Evolutionary conservation across 2,113 vertebrate genomes (phyloP).

Genomic region (Vidua macroura): DNA sequence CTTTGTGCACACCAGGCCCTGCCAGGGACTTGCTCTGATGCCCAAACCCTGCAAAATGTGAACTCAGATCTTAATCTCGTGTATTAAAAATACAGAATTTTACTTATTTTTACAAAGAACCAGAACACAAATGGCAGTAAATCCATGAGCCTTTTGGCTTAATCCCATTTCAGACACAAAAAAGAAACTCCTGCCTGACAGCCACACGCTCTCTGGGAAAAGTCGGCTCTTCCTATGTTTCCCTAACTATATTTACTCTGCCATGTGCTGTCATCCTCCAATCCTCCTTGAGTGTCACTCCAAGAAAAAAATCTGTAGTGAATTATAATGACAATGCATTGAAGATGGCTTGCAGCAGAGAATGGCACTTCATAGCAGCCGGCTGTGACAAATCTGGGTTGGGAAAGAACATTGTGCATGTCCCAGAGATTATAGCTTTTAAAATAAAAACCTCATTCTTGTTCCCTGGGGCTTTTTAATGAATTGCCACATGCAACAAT

Average conservation of each 20-base stretch:
- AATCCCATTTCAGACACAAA: constrained; percentile 17
- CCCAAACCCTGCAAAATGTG: neutral
- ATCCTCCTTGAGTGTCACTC: neutral
- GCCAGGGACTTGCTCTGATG: neutral
- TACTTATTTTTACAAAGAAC: neutral
- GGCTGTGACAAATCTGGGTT: constrained; percentile 37
- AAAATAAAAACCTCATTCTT: constrained; percentile 45
- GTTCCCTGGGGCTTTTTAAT: constrained; percentile 15
- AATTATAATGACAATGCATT: constrained; percentile 29
- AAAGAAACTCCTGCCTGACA: constrained; percentile 21
- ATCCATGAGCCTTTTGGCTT: constrained; percentile 4
- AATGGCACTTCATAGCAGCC: neutral
- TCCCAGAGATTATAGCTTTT: constrained; percentile 33
- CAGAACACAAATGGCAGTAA: neutral
- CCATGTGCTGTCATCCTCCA: constrained; percentile 33
- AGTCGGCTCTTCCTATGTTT: neutral
- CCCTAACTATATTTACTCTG: constrained; percentile 17
- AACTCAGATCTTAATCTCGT: neutral
- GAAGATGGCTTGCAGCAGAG: constrained; percentile 26
- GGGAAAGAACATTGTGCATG: constrained; percentile 17
- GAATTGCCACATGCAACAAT: constrained; percentile 8
- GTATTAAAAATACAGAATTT: neutral
- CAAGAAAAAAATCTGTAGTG: constrained; percentile 15
- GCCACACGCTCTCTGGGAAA: neutral
- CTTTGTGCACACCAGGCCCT: neutral